phyloP scores from a whole-genome alignment of 2,797 vertebrate genomes.

The Tragelaphus oryx region DNA sequence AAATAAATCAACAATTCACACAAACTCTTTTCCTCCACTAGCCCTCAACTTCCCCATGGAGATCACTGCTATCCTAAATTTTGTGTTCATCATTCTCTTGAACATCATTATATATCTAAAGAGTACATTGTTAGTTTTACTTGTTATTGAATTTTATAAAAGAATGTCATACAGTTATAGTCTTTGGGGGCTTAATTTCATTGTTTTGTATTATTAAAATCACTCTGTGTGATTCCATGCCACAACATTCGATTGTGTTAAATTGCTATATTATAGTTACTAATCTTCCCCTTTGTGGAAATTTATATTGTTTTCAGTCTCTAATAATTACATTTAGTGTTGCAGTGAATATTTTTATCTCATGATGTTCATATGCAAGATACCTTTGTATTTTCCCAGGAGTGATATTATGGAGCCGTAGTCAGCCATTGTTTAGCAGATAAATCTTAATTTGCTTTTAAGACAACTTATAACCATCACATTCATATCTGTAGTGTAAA shows the following conservation, averaged over 20 bases:
- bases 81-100: neutral
- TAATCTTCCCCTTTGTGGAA: neutral
- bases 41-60: neutral
- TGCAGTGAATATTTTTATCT: neutral
- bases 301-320: slow-evolving; percentile 1
- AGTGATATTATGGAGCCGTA: neutral
- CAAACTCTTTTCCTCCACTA: neutral
- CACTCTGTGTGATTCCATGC: neutral
- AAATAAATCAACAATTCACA: neutral
- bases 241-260: neutral
- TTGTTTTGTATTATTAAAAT: neutral
- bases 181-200: neutral
- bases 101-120: neutral
- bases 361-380: neutral
- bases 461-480: neutral
- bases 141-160: neutral
- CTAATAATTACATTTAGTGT: neutral
- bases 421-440: neutral
- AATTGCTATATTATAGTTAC: neutral
- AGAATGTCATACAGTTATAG: neutral
- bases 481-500: neutral
- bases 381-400: neutral
- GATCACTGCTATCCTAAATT: neutral
- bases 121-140: neutral
- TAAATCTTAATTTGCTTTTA: neutral